Evolutionary conservation across 2,888 invertebrate species (phyloP).

Genomic region (Lutraria lutraria): DNA sequence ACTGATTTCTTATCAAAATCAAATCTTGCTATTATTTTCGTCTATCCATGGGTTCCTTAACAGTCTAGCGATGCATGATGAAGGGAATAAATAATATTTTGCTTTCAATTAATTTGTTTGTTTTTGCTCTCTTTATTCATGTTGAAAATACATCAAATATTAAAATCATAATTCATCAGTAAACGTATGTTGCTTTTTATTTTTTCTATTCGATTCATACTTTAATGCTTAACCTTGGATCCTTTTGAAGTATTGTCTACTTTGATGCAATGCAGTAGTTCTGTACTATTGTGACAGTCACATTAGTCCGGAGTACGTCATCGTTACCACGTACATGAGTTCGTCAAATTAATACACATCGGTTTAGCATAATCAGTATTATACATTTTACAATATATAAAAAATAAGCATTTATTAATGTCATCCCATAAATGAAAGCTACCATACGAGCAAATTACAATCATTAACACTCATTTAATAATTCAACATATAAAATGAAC

Average conservation of each 20-base stretch:
- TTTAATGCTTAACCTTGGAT: neutral
- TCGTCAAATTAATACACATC: too few relatives aligned
- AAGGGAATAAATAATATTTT: conserved; percentile 25
- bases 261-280: neutral
- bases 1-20: neutral
- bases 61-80: neutral
- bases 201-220: neutral
- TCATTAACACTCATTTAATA: too few relatives aligned
- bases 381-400: too few relatives aligned
- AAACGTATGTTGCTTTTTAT: neutral
- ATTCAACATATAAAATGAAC: too few relatives aligned
- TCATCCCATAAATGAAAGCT: too few relatives aligned
- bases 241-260: neutral
- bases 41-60: neutral
- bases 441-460: too few relatives aligned
- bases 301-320: too few relatives aligned
- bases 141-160: neutral
- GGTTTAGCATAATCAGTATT: too few relatives aligned
- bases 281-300: neutral
- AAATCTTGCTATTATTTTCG: neutral
- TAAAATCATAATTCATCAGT: neutral
- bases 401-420: too few relatives aligned
- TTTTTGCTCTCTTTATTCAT: neutral
- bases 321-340: too few relatives aligned
- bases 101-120: neutral